Evolutionary conservation across 2,888 invertebrate species (phyloP).

Genomic region (Plebejus anna): DNA sequence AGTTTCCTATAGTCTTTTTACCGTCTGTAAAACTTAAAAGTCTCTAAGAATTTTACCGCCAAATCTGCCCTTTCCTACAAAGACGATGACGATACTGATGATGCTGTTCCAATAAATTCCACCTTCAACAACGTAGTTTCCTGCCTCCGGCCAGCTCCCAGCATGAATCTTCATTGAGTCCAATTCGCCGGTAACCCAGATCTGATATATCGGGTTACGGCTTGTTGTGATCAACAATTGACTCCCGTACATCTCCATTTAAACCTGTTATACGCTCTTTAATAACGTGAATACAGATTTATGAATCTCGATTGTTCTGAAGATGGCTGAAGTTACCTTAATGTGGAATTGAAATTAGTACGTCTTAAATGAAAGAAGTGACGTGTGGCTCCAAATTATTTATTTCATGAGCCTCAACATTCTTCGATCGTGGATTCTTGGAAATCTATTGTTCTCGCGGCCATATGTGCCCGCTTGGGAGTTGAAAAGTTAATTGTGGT

Average conservation of each 20-base stretch:
- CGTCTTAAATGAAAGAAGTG: too few species aligned
- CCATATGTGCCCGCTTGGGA: too few species aligned
- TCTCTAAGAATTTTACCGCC: too few species aligned
- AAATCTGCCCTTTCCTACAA: too few species aligned
- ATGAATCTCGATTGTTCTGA: background rate
- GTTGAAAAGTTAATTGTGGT: too few species aligned
- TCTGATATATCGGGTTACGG: slow-evolving; percentile 4
- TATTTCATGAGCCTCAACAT: too few species aligned
- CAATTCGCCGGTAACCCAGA: slow-evolving; percentile 23
- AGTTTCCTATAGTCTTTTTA: too few species aligned
- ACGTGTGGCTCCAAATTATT: too few species aligned
- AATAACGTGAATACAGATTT: background rate
- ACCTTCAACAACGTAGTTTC: background rate
- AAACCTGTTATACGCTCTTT: background rate
- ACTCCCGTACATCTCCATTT: background rate
- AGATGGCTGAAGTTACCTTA: background rate
- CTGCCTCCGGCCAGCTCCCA: background rate
- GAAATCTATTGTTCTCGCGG: too few species aligned
- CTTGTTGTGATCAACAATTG: background rate
- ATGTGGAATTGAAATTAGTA: background rate
- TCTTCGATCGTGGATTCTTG: too few species aligned
- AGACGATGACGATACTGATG: background rate
- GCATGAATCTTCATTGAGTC: slow-evolving; percentile 19
- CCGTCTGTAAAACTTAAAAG: too few species aligned
- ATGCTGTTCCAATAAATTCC: background rate